phyloP scores from a whole-genome alignment of 2,797 vertebrate genomes.

The Tolypeutes matacus region DNA sequence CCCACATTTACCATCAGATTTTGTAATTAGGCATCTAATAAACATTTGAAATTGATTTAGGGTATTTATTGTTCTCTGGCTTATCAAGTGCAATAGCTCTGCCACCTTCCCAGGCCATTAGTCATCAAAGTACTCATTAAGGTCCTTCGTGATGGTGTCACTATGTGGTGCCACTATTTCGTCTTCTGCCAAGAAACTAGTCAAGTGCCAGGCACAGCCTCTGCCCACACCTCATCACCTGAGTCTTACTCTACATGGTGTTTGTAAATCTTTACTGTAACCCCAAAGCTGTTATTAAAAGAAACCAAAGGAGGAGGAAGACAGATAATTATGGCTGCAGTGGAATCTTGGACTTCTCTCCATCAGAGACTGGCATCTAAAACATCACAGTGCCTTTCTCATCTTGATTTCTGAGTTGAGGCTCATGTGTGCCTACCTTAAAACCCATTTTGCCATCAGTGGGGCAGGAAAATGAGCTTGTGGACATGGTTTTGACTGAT shows the following conservation, averaged over 20 bases:
- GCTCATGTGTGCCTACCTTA: not conserved
- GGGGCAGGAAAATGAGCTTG: not conserved
- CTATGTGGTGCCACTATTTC: not conserved
- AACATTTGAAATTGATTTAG: conserved; percentile 19
- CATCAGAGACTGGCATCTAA: not conserved
- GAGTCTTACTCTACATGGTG: not conserved
- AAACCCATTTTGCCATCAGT: not conserved
- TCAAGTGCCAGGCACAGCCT: not conserved
- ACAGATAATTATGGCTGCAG: not conserved
- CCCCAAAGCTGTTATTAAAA: not conserved
- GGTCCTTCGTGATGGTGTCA: not conserved
- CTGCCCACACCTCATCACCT: conserved; percentile 53
- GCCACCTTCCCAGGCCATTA: not conserved
- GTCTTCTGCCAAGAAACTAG: not conserved
- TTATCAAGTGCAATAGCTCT: not conserved
- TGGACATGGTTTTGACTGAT: not conserved
- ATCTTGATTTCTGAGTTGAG: not conserved
- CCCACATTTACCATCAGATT: not conserved
- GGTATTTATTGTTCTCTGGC: not conserved
- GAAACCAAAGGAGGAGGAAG: not conserved
- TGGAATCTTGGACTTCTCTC: not conserved
- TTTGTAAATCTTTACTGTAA: not conserved
- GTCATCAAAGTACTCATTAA: not conserved
- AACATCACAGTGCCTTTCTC: not conserved
- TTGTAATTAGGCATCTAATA: not conserved